Conservation (phyloP, 2,113 vertebrate species). For the Oreotrochilus melanogaster region DNA sequence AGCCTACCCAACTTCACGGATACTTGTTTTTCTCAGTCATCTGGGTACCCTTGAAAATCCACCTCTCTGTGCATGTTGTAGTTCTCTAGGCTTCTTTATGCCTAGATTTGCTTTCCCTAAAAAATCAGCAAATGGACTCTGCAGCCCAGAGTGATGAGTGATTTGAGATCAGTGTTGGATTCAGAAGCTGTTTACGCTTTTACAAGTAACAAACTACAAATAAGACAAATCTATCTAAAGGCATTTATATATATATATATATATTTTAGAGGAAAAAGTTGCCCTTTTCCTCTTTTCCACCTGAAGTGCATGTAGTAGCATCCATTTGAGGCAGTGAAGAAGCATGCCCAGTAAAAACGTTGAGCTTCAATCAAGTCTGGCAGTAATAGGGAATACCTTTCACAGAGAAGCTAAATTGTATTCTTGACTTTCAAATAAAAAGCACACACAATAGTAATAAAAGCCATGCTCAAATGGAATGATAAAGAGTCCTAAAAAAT, state of each 20-base stretch:
- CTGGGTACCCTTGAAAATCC: not conserved
- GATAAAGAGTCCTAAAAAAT: conserved; percentile 13
- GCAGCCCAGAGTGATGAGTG: not conserved
- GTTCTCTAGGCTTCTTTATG: not conserved
- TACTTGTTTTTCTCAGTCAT: not conserved
- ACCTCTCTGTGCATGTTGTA: not conserved
- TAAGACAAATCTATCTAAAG: not conserved
- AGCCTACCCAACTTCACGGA: not conserved
- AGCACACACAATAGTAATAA: not conserved
- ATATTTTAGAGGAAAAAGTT: not conserved
- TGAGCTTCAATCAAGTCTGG: not conserved
- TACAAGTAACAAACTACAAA: not conserved
- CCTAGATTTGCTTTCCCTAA: not conserved
- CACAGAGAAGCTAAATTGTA: not conserved
- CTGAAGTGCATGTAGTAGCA: not conserved
- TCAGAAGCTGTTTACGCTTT: not conserved
- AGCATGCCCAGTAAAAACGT: not conserved
- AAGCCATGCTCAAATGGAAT: not conserved
- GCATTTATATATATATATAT: not conserved
- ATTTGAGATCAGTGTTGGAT: not conserved
- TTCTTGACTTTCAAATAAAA: not conserved
- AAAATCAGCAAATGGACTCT: not conserved
- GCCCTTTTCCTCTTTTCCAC: not conserved
- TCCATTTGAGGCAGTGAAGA: not conserved
- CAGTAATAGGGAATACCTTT: not conserved